Percentiles rank a stretch among this genome's conserved stretches.
These are phyloP conservation scores for Ceuthmochares aereus DNA, from an alignment of 2,113 vertebrate genomes.

Conservation along the genomic window DNA sequence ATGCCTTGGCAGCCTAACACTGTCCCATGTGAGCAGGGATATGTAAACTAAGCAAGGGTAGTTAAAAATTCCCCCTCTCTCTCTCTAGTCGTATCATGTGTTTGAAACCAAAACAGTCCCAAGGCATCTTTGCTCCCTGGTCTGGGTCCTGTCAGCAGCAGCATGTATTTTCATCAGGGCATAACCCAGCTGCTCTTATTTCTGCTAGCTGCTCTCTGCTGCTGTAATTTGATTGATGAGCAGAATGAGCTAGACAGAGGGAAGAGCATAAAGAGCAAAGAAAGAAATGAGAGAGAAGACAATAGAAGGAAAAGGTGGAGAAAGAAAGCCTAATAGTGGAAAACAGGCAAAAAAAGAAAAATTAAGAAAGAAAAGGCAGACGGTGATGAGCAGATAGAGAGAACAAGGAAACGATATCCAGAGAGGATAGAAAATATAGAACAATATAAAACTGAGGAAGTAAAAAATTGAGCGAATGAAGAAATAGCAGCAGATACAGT, in stretches of 20 bases:
- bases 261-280: background rate
- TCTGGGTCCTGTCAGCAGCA: background rate
- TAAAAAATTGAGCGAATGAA: background rate
- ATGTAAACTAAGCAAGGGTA: background rate
- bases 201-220: accelerated
- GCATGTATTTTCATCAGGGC: background rate
- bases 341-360: background rate
- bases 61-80: background rate
- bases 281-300: background rate
- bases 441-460: background rate
- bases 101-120: background rate
- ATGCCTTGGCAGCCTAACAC: background rate
- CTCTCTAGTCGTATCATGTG: background rate
- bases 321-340: background rate
- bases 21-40: background rate
- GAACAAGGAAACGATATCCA: background rate
- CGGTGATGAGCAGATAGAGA: accelerated
- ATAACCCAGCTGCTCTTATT: background rate
- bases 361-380: background rate
- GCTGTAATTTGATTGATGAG: background rate
- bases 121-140: background rate
- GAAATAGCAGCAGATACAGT: background rate
- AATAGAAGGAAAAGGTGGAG: background rate
- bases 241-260: background rate
- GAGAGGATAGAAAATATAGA: background rate